A percentile compares a stretch with the other conserved stretches of the same genome.
Evolutionary conservation across 1,140 invertebrate species (phyloP).

Genomic region (Ips nitidus): DNA sequence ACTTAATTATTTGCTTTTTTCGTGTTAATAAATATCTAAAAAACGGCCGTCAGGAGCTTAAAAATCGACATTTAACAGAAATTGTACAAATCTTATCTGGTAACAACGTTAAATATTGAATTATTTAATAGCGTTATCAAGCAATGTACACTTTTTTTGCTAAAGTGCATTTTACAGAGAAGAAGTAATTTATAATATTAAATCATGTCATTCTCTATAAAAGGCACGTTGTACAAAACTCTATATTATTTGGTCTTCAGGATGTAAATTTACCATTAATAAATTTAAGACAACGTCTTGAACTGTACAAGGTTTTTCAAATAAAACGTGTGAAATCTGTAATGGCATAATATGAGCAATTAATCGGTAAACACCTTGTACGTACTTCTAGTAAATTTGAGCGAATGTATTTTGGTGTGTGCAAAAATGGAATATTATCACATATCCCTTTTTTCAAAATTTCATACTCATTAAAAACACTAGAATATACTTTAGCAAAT

Average conservation of each 20-base stretch:
- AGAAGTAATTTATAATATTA: background rate
- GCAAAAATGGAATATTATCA: too few relatives aligned
- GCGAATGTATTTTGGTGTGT: too few relatives aligned
- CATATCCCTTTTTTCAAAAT: too few relatives aligned
- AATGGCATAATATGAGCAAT: too few relatives aligned
- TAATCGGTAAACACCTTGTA: too few relatives aligned
- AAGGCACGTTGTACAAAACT: slow-evolving; percentile 4
- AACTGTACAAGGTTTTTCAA: background rate
- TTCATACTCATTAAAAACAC: too few relatives aligned
- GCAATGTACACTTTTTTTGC: slow-evolving; percentile 40
- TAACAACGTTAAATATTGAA: slow-evolving; percentile 19
- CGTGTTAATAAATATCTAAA: slow-evolving; percentile 39
- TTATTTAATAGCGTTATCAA: slow-evolving; percentile 38
- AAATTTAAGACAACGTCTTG: background rate
- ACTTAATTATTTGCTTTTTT: slow-evolving; percentile 37
- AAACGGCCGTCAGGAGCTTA: background rate
- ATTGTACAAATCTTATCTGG: slow-evolving; percentile 40
- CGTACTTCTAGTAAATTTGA: too few relatives aligned
- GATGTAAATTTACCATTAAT: slow-evolving; percentile 9
- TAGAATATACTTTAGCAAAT: too few relatives aligned
- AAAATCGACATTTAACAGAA: slow-evolving; percentile 33
- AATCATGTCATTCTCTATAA: slow-evolving; percentile 5
- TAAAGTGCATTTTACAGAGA: slow-evolving; percentile 41
- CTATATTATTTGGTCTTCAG: slow-evolving; percentile 18
- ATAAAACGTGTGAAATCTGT: too few relatives aligned